Base-by-base conservation (phyloP, 2,113 vertebrate species). In the Scalopus aquaticus region DNA sequence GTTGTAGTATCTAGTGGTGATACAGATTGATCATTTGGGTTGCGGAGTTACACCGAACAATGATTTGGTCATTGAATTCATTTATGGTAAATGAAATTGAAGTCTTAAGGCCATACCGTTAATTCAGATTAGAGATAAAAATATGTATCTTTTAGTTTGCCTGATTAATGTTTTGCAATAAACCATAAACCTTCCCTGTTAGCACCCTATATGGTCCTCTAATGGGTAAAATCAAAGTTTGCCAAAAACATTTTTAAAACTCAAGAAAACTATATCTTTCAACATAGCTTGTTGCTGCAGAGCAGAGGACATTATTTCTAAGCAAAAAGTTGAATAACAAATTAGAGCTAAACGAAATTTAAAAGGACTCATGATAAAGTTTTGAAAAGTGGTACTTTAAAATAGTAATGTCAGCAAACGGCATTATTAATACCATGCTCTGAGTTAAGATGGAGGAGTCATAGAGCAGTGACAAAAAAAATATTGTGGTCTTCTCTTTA, bases 261-360 rank as follows among this genome's bases (percentile, higher is more conserved):
- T 46, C 60, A 17, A 28, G 54, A 35, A 74, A 82, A 70, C 82
- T 85, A 2, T 90, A 22, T 87, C 94, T 95, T 95, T 83, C 37
- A 60, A 8, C 62, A 35, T 81, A 87, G 72, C 72, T 73, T 94
- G 62, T 94, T 95, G 56, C 83, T 62, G 35, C 62, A 87, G n/a
- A n/a, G 69, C 88, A 83, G 60, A 95, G 70, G 88, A 83, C n/a
- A 28, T 95, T 91, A 81, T 90, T 91, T 83, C 86, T 15, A 24
- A 91, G 95, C 81, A 77, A 94, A 88, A 93, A 96, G 49, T 93
- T 96, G 82, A 86, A n/a, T 95, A 88, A 94, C 74, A 70, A 39
- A 32, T 94, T 91, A 95, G 89, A 94, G 69, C 85, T 95, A 83
- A 95, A 91, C 95, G 82, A 96, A 91, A 95, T 95, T 94, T 92